Base-by-base conservation (phyloP, 2,888 invertebrate species). In the Alloplasta piceator region DNA sequence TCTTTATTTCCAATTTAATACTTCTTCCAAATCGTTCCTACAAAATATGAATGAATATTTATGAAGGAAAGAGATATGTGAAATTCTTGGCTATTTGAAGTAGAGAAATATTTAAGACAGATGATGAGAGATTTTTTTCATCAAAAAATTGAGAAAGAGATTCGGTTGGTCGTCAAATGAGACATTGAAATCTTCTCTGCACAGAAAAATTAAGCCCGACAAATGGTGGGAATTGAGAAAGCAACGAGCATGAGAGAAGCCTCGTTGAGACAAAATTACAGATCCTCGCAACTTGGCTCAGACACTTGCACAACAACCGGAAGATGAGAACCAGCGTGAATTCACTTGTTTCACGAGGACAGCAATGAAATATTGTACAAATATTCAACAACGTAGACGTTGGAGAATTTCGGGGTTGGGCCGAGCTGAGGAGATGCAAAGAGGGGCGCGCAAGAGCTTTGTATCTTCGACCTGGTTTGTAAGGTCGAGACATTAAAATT, bases 401-500 rank as follows among this genome's bases (percentile, higher is more conserved):
- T 58, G 2, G 60, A 41, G 50, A 36, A 26, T 26, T 36, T 50
- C 41, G 56, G 16, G 55, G 63, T 43, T 38, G n/a, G 39, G 12
- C 10, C 12, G 48, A 48, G 12, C 10, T n/a, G 38, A 14, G 41
- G 41, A 74, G 58, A 38, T 58, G 52, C n/a, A 14, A 52, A 52
- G 52, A 55, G 16, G 14, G 38, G 36, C 14, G 46, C 60, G 50
- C 46, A 38, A 50, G 41, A 64, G 56, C 68, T 79, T 70, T 73
- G 26, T 26, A 76, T 78, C 48, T 66, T n/a, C 48, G 64, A 16
- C 52, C 71, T 76, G 52, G 48, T 72, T 61, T 52, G 68, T 67
- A 50, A 63, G 60, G 66, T 52, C 61, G 73, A 36, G 78, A 56
- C 85, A 84, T 84, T 84, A 84, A 85, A 85, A 85, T 85, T 84